These are phyloP conservation scores for Trachelipus rathkii DNA, from an alignment of 1,140 invertebrate genomes.

Conservation along the genomic window DNA sequence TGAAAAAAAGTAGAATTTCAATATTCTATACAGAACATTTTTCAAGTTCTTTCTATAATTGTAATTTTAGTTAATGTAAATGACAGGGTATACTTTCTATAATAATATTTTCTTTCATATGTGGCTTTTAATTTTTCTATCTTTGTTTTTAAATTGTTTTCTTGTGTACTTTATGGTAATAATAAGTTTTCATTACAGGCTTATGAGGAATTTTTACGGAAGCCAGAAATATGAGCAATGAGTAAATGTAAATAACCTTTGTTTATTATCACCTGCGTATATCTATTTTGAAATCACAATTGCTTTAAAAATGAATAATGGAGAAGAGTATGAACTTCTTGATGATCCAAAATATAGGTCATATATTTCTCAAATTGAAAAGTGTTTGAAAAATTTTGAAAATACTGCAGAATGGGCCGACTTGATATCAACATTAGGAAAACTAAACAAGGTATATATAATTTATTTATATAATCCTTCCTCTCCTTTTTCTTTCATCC, in stretches of 20 bases:
- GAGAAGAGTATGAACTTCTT: constrained; percentile 69
- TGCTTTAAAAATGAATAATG: background rate
- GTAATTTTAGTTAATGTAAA: background rate
- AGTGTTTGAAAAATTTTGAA: constrained; percentile 86
- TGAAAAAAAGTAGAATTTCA: background rate
- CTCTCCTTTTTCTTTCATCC: too few species aligned
- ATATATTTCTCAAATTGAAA: constrained; percentile 77
- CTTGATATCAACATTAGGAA: constrained; percentile 83
- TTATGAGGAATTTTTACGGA: too few species aligned
- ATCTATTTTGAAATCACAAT: too few species aligned
- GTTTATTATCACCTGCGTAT: too few species aligned
- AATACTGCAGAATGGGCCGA: constrained; percentile 94
- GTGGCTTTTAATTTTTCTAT: too few species aligned
- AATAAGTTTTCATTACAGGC: too few species aligned
- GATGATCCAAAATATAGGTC: constrained; percentile 66
- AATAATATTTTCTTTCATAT: too few species aligned
- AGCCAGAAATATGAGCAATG: too few species aligned
- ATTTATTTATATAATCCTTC: background rate
- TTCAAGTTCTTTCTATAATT: background rate
- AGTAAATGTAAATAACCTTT: too few species aligned
- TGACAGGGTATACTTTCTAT: background rate
- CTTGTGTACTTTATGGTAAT: too few species aligned
- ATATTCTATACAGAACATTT: background rate
- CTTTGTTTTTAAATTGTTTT: too few species aligned
- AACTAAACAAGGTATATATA: constrained; percentile 81